These are phyloP conservation scores for Selenia dentaria DNA, from an alignment of 2,888 invertebrate species.

Conservation along the genomic window DNA sequence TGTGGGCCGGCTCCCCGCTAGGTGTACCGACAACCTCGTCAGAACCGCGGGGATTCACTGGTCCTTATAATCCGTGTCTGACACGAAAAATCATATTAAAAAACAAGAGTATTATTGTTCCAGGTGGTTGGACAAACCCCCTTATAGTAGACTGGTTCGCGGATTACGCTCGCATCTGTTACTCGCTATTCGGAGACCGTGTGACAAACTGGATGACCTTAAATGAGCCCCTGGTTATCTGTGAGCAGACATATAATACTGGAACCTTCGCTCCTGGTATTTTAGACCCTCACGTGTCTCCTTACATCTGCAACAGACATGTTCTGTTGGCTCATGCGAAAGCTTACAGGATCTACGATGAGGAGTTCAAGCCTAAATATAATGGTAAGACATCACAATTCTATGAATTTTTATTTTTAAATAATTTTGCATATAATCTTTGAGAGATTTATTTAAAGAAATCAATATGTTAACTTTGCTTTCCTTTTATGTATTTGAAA, in stretches of 20 bases:
- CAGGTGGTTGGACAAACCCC: slow-evolving; percentile 33
- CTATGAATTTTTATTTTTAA: too few relatives aligned
- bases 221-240: slow-evolving; percentile 33
- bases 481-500: too few relatives aligned
- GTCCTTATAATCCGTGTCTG: too few relatives aligned
- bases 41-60: too few relatives aligned
- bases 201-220: slow-evolving; percentile 43
- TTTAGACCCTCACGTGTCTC: slow-evolving; percentile 19
- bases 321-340: slow-evolving; percentile 86
- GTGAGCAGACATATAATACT: slow-evolving; percentile 30
- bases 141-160: slow-evolving; percentile 38
- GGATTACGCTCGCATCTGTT: slow-evolving; percentile 38
- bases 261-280: slow-evolving; percentile 37
- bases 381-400: too few relatives aligned
- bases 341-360: slow-evolving; percentile 81
- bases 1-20: too few relatives aligned
- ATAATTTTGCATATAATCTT: too few relatives aligned
- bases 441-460: too few relatives aligned
- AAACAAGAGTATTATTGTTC: too few relatives aligned
- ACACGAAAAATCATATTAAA: too few relatives aligned
- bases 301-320: slow-evolving; percentile 70
- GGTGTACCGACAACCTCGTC: too few relatives aligned
- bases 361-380: slow-evolving; percentile 66
- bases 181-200: slow-evolving; percentile 38
- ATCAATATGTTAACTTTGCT: too few relatives aligned